Evolutionary conservation across 2,113 vertebrate genomes (phyloP).

Genomic region (Chaenocephalus aceratus): DNA sequence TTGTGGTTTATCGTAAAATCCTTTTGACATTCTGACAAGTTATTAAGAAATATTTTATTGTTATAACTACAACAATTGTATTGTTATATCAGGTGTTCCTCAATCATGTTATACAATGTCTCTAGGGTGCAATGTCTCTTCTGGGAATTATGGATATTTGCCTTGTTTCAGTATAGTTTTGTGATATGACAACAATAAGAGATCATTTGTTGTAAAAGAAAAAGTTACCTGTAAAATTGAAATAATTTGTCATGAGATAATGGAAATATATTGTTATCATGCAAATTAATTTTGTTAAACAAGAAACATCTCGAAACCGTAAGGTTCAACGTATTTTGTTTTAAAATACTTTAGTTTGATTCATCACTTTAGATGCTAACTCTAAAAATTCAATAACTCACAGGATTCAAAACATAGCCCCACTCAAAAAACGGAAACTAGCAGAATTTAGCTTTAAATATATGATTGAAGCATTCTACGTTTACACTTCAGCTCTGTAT

Average conservation of each 20-base stretch:
- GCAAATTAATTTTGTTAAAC: background rate
- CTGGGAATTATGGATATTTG: background rate
- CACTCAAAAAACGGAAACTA: background rate
- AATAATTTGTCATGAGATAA: background rate
- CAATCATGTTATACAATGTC: background rate
- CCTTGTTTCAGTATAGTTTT: background rate
- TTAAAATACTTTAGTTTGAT: background rate
- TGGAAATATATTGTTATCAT: background rate
- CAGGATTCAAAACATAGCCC: background rate
- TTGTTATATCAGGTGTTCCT: background rate
- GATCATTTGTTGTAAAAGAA: background rate
- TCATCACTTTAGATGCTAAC: background rate
- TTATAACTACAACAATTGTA: background rate
- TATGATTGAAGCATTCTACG: background rate
- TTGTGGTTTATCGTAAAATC: background rate
- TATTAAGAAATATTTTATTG: background rate
- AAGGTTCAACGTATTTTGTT: background rate
- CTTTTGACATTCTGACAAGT: background rate
- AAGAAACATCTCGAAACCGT: background rate
- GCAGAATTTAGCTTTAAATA: background rate
- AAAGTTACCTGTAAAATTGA: background rate
- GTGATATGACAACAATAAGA: background rate
- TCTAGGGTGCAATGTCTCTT: background rate
- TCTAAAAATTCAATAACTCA: background rate
- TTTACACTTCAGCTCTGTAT: slow-evolving; percentile 12